Base-by-base conservation (phyloP, 2,888 invertebrate species). In the Drosophila meridionalis region DNA sequence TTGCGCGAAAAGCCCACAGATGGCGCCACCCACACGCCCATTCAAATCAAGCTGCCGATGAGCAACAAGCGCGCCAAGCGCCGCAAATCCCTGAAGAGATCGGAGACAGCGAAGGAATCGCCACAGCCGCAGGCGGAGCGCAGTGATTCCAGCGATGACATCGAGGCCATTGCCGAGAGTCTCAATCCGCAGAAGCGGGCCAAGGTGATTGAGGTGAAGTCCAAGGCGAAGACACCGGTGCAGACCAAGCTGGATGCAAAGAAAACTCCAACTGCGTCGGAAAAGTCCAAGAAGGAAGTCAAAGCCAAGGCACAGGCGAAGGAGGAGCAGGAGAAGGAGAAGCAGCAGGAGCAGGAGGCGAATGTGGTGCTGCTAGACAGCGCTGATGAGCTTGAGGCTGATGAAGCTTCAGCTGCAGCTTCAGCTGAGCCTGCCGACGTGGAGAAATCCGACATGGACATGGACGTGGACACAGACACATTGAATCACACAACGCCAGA, bases 41-140 rank as follows among this genome's bases (percentile, higher is more conserved):
- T 92, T 32, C 89, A 89, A 80, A 92, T 92, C n/a, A 92, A 92
- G 64, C 65, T 92, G 56, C 92, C 92, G 6, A 32, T 91, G 42
- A 80, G 73, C 59, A 87, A 79, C 47, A 92, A 89, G 64, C 89
- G 87, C 6, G 71, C 80, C 36, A 91, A 91, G 60, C 88, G 89
- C 0, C 79, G 86, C 28, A 92, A 92, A 63, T 81, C 85, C 0
- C 3, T 69, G 0, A 74, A 57, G 30, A 79, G 77, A 3, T 6
- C 45, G 0, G 63, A 75, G 20, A 20, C 20, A 20, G 20, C 20
- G 20, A 20, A 20, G 20, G 20, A 20, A 20, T 20, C 20, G 20
- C 20, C 20, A 20, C 20, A 20, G 20, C 20, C 20, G 20, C 20
- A 20, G 20, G 20, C 20, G 20, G 20, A 62, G 26, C 52, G 48